phyloP scores from a whole-genome alignment of 2,888 invertebrate species.

The Oegoconia quadripuncta region DNA sequence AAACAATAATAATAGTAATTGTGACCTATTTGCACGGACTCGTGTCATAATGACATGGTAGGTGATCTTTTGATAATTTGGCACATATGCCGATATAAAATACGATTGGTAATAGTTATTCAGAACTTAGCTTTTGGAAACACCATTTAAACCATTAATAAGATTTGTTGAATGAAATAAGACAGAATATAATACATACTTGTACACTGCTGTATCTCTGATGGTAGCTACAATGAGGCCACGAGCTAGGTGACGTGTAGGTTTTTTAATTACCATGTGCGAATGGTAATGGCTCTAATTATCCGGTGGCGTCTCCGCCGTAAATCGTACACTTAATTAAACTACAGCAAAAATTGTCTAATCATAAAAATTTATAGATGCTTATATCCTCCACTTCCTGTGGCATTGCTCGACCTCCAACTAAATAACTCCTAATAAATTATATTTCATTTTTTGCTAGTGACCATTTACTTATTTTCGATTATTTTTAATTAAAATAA shows the following conservation, averaged over 20 bases:
- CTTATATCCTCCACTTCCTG: conserved; percentile 41
- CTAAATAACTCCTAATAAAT: conserved; percentile 29
- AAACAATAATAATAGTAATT: conserved; percentile 30
- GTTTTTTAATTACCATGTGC: conserved; percentile 14
- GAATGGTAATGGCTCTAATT: conserved; percentile 35
- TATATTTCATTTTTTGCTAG: not conserved
- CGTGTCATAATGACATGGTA: not conserved
- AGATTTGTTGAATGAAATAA: too few relatives aligned
- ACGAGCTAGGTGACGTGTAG: not conserved
- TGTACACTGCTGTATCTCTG: too few relatives aligned
- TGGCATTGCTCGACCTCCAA: conserved; percentile 46
- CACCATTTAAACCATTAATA: too few relatives aligned
- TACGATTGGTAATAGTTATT: too few relatives aligned
- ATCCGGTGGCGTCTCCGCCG: conserved; percentile 31
- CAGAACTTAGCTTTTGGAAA: too few relatives aligned
- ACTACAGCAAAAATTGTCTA: conserved; percentile 24
- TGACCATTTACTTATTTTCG: too few relatives aligned
- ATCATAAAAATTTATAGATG: conserved; percentile 35
- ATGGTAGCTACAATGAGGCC: too few relatives aligned
- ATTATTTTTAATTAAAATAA: too few relatives aligned
- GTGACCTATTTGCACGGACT: conserved; percentile 5
- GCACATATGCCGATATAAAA: not conserved
- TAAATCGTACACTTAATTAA: conserved; percentile 41
- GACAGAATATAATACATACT: too few relatives aligned
- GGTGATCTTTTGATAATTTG: not conserved